phyloP scores from a whole-genome alignment of 2,888 invertebrate genomes.

The Tetramorium bicarinatum region DNA sequence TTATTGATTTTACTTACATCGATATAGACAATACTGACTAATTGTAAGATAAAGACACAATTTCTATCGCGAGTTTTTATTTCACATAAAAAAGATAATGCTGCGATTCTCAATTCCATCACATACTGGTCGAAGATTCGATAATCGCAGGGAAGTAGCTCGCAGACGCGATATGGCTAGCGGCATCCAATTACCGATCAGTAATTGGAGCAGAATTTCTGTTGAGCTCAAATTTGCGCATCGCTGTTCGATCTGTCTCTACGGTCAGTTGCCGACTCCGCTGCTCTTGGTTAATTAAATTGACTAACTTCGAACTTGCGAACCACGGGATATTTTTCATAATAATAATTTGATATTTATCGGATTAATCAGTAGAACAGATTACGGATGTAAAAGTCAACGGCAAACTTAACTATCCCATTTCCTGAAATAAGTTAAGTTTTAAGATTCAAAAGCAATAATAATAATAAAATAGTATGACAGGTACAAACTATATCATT shows the following conservation, averaged over 20 bases:
- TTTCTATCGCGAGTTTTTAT: neutral
- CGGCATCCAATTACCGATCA: conserved; percentile 84
- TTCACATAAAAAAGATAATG: conserved; percentile 36
- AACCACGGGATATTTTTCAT: conserved; percentile 56
- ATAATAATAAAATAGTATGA: neutral
- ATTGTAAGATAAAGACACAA: neutral
- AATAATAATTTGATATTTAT: conserved; percentile 11
- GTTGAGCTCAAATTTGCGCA: conserved; percentile 82
- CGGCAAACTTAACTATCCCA: neutral
- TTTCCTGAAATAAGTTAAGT: neutral
- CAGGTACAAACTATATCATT: too few relatives aligned
- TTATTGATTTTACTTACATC: neutral
- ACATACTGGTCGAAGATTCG: conserved; percentile 78
- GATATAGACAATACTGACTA: neutral
- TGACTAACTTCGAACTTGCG: conserved; percentile 70
- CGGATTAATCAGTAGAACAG: neutral
- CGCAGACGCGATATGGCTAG: conserved; percentile 81
- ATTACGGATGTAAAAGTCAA: neutral
- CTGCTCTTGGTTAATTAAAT: conserved; percentile 77
- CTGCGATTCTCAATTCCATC: conserved; percentile 41
- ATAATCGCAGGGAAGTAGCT: conserved; percentile 79
- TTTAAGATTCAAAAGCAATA: neutral
- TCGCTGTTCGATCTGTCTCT: conserved; percentile 65
- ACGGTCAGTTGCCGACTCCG: conserved; percentile 68
- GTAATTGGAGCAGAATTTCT: conserved; percentile 83